A percentile compares a stretch with the other conserved stretches of the same genome.
Conservation (phyloP, 1,140 invertebrate genomes). For the Gyrodactylus salaris region DNA sequence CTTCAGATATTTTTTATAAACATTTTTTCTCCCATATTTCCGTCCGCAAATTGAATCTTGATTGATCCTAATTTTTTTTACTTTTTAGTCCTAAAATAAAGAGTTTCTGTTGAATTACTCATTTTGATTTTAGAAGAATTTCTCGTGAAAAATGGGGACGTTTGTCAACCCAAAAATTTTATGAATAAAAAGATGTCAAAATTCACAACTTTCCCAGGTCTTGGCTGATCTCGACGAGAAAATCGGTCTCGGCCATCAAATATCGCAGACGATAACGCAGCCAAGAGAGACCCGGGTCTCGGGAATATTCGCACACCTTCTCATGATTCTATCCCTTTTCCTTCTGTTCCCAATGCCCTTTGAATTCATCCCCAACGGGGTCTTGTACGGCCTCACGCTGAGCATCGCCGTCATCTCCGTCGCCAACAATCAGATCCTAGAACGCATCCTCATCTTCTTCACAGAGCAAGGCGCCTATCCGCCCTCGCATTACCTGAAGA, state of each 20-base stretch:
- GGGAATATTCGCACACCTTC: slow-evolving; percentile 27
- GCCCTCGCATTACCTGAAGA: slow-evolving; percentile 31
- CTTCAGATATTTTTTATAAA: too few species aligned
- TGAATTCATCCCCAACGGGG: slow-evolving; percentile 28
- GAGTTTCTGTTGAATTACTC: too few species aligned
- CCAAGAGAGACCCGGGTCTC: slow-evolving; percentile 31
- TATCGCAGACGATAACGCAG: slow-evolving; percentile 24
- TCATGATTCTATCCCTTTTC: slow-evolving; percentile 30
- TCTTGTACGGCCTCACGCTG: slow-evolving; percentile 31
- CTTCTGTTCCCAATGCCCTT: slow-evolving; percentile 28
- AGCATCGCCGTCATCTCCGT: slow-evolving; percentile 32
- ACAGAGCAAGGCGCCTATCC: slow-evolving; percentile 33
- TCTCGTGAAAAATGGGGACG: too few species aligned
- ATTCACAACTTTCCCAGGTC: too few species aligned
- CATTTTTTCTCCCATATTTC: too few species aligned
- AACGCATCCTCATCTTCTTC: slow-evolving; percentile 28
- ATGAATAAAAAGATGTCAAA: slow-evolving; percentile 14
- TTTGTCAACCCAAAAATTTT: too few species aligned
- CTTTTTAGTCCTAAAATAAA: too few species aligned
- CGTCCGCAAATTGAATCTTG: too few species aligned
- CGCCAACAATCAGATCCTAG: slow-evolving; percentile 32
- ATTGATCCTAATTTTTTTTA: too few species aligned
- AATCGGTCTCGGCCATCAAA: slow-evolving; percentile 30
- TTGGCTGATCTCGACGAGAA: slow-evolving; percentile 31
- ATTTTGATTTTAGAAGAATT: too few species aligned